phyloP scores from a whole-genome alignment of 2,797 vertebrate species.

The Pangasius krempfi region DNA sequence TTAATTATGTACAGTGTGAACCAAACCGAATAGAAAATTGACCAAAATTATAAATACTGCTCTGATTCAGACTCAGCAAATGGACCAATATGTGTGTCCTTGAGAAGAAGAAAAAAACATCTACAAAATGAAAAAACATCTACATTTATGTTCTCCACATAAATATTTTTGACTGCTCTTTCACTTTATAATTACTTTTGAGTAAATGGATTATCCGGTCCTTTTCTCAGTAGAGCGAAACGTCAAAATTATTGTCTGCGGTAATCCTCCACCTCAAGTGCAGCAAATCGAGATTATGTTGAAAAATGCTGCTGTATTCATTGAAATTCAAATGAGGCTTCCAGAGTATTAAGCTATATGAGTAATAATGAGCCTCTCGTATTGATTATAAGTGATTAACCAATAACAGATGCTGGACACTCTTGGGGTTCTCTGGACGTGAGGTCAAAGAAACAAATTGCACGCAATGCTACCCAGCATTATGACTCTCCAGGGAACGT shows the following conservation, averaged over 20 bases:
- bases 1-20: neutral
- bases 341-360: neutral
- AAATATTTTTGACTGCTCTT: neutral
- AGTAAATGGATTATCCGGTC: neutral
- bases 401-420: neutral
- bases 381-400: neutral
- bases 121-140: neutral
- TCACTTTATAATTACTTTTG: neutral
- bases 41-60: neutral
- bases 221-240: neutral
- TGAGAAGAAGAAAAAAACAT: neutral
- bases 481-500: neutral
- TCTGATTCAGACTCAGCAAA: neutral
- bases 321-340: neutral
- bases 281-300: neutral
- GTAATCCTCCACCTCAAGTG: neutral
- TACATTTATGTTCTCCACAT: too few species aligned
- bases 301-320: neutral
- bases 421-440: neutral
- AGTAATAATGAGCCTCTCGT: neutral
- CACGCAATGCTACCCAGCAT: neutral
- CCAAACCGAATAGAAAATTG: neutral
- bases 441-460: neutral
- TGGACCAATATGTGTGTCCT: neutral
- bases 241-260: neutral